These are phyloP conservation scores for Rousettus leschenaultii DNA, from an alignment of 2,113 vertebrate species.

Conservation along the genomic window DNA sequence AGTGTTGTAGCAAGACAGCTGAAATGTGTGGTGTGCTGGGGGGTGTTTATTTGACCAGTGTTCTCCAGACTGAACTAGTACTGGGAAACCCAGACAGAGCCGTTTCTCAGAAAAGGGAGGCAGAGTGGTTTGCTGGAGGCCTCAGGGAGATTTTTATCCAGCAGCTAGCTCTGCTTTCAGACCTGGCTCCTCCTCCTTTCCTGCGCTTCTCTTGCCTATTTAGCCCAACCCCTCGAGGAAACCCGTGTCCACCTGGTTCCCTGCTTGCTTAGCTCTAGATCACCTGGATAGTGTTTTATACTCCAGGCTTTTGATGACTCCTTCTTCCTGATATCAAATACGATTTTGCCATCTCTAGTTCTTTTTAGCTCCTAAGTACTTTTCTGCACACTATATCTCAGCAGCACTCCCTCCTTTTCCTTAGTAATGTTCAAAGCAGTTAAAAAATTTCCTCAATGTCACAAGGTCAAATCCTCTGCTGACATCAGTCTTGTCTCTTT, in stretches of 20 bases:
- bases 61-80: neutral
- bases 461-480: neutral
- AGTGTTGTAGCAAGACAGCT: neutral
- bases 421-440: neutral
- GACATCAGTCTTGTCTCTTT: neutral
- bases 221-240: neutral
- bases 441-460: neutral
- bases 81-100: neutral
- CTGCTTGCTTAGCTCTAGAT: neutral
- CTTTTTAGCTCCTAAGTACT: neutral
- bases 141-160: neutral
- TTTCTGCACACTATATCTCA: neutral
- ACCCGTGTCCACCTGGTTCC: neutral
- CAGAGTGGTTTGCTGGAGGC: neutral
- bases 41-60: neutral
- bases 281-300: neutral
- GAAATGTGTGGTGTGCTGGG: neutral
- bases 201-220: neutral
- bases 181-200: neutral
- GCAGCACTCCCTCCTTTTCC: neutral
- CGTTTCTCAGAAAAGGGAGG: neutral
- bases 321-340: neutral
- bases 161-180: neutral
- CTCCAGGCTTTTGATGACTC: neutral
- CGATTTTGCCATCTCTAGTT: neutral